Base-by-base conservation (phyloP, 2,113 vertebrate genomes). In the Pavo muticus region DNA sequence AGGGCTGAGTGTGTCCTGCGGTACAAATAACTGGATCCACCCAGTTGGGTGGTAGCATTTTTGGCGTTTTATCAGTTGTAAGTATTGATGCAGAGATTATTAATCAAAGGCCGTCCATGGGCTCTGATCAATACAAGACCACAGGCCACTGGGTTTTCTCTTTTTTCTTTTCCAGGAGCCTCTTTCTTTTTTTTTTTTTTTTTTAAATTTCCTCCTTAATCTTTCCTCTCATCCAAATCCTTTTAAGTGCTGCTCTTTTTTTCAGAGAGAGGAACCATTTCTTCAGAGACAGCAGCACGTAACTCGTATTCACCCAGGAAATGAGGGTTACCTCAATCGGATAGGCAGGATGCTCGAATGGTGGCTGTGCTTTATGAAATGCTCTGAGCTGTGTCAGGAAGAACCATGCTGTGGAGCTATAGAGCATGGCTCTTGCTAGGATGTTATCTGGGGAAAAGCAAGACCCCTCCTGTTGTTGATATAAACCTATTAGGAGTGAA, bases 71-170 rank as follows among this genome's bases (percentile, higher is more conserved):
- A 23, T 68, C 27, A 47, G 17, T 81, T 90, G 50, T 42, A 45
- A 37, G 14, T 78, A 78, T 71, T 75, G 65, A 90, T 65, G 86
- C 69, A 75, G 72, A 84, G 17, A 81, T 90, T 83, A 84, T 88
- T 94, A 86, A 74, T 92, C 69, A 90, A 93, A 93, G 72, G 76
- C 61, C 84, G 32, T 40, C 76, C 27, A 6, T 21, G 47, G 72
- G 14, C 25, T 80, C 57, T 92, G 69, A 87, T 94, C 83, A 80
- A 45, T 50, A 73, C 64, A 90, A 91, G 37, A 32, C 23, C 75
- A 4, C 24, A 71, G 21, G 44, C 50, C 88, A 15, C 10, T 60
- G 21, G 9, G 13, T 7, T 59, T 88, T 89, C 32, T 67, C 8
- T 25, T 19, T n/a, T 29, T n/a, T 54, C 29, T 13, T 67, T n/a